Base-by-base conservation (phyloP, 1,140 invertebrate genomes). In the Drosophila aff. region DNA sequence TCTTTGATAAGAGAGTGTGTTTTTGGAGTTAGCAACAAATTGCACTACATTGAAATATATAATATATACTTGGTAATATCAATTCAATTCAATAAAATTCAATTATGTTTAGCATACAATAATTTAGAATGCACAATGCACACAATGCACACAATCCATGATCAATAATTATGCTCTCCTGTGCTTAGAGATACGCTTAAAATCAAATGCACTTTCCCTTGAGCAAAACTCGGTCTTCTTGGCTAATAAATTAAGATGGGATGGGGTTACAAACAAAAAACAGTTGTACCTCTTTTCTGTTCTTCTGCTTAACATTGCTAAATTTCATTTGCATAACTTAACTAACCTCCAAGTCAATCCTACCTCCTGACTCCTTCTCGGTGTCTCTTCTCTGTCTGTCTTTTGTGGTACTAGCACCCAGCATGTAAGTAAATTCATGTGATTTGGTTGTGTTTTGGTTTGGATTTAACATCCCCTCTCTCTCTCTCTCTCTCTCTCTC, bases 391-490 rank as follows among this genome's bases (percentile, higher is more conserved):
- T 49, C 23, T 49, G 47, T n/a, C n/a, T n/a, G 8, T 26, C 18
- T 23, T 21, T 53, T 58, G 55, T 61, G 15, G 43, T 67, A 38
- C 64, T 78, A 87, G 84, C 84, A 87, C 84, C 84, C 85, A 87
- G 84, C 81, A 89, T 55, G 58, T 82, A 77, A 79, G 74, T 68
- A 84, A 89, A 90, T 89, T 76, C 81, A 81, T 89, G 63, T 64
- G 57, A 47, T 74, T 82, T 81, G 57, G 74, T 82, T 77, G 41
- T 55, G n/a, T 76, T 77, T 77, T 72, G 66, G 75, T 79, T 52
- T 71, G 57, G 43, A 61, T 44, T 55, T 33, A 36, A 53, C n/a
- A 38, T 53, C 21, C 33, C 26, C 43, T 67, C 16, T 26, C 21
- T 46, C 47, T 28, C 28, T 52, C 21, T 13, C 10, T 23, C 28